phyloP scores from a whole-genome alignment of 2,888 invertebrate species.

The Macaria liturata region DNA sequence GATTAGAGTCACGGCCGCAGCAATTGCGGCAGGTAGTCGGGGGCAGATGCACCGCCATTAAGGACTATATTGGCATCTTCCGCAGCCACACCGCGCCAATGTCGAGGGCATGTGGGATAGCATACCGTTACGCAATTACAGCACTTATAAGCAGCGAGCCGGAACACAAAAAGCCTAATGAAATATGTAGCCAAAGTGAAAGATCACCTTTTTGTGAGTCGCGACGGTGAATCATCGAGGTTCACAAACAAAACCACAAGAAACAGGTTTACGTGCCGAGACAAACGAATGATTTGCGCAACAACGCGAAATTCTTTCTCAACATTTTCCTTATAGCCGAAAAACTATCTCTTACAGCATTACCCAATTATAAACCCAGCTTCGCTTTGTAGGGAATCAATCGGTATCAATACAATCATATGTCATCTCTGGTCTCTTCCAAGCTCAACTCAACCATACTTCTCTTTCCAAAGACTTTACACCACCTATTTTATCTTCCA shows the following conservation, averaged over 20 bases:
- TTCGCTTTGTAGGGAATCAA: too few relatives aligned
- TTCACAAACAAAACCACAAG: slow-evolving; percentile 25
- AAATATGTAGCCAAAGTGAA: slow-evolving; percentile 14
- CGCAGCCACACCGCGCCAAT: slow-evolving; percentile 61
- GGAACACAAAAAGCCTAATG: slow-evolving; percentile 11
- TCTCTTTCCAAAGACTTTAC: too few relatives aligned
- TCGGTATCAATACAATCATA: too few relatives aligned
- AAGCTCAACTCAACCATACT: too few relatives aligned
- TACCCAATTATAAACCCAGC: too few relatives aligned
- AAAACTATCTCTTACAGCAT: too few relatives aligned
- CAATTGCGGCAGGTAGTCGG: slow-evolving; percentile 63
- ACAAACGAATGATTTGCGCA: slow-evolving; percentile 5
- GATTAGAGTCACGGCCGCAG: slow-evolving; percentile 69
- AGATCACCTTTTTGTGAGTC: slow-evolving; percentile 19
- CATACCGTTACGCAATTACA: slow-evolving; percentile 29
- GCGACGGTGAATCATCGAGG: slow-evolving; percentile 26
- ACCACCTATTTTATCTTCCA: slow-evolving; percentile 49
- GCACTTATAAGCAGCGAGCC: slow-evolving; percentile 17
- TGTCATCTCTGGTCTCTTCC: too few relatives aligned
- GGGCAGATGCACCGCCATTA: slow-evolving; percentile 66
- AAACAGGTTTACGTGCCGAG: slow-evolving; percentile 17
- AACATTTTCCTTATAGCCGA: slow-evolving; percentile 7
- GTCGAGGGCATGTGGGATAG: slow-evolving; percentile 58
- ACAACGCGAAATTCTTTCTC: slow-evolving; percentile 5
- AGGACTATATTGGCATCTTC: slow-evolving; percentile 67